These are phyloP conservation scores for Netelia melanura DNA, from an alignment of 2,888 invertebrate species.

Conservation along the genomic window DNA sequence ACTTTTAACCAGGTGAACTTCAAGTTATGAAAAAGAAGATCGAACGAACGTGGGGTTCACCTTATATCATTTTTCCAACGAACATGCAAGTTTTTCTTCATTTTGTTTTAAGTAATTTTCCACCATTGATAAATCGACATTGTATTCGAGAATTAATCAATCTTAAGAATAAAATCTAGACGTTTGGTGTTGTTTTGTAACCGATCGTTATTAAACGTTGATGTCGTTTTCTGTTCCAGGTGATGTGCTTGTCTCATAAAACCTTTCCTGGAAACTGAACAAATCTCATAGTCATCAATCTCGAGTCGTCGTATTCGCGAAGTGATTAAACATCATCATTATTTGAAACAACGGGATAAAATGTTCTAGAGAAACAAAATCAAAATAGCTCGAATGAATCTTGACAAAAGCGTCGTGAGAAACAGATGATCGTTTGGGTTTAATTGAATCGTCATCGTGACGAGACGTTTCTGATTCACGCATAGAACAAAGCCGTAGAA, in stretches of 20 bases:
- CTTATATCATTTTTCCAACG: too few relatives aligned
- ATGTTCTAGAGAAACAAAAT: slow-evolving; percentile 1
- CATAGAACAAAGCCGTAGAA: neutral
- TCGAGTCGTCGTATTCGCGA: slow-evolving; percentile 11
- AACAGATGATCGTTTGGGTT: slow-evolving; percentile 44
- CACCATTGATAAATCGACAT: too few relatives aligned
- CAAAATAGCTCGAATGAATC: neutral
- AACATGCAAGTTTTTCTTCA: too few relatives aligned
- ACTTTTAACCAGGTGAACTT: slow-evolving; percentile 15
- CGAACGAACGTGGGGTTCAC: too few relatives aligned
- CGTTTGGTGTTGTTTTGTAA: too few relatives aligned
- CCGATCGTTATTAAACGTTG: neutral
- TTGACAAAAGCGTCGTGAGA: neutral
- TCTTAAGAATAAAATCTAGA: too few relatives aligned
- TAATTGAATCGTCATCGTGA: slow-evolving; percentile 8
- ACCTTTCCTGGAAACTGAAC: slow-evolving; percentile 33
- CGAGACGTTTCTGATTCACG: neutral
- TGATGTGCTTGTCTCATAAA: slow-evolving; percentile 73
- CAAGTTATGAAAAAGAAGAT: too few relatives aligned
- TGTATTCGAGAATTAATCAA: too few relatives aligned
- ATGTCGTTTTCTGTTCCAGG: slow-evolving; percentile 73
- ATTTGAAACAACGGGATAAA: neutral
- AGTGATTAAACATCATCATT: slow-evolving; percentile 4
- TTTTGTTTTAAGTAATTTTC: too few relatives aligned
- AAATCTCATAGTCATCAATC: neutral